Evolutionary conservation across 2,113 vertebrate genomes (phyloP), one percentile per base, ranked within the genome.

Genomic region (Limnothrissa miodon): DNA sequence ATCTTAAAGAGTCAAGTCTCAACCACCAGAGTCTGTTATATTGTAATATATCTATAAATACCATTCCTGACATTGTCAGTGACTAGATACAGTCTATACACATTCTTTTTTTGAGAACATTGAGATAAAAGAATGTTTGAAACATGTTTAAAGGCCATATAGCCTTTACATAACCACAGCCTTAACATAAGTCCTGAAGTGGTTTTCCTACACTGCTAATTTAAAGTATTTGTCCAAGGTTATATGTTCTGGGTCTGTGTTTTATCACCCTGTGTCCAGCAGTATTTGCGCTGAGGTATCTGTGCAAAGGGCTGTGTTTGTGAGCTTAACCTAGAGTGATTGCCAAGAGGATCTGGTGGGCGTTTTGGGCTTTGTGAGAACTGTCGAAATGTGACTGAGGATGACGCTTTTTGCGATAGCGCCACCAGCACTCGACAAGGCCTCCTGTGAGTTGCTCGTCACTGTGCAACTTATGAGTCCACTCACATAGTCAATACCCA

Each of bases 381-480:
- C 66, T 74, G 62, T 70, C 11, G 66, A 74, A 10, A 33, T 74
- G 66, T 74, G 29, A 48, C 46, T 66, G 59, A 74, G 13, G 29
- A 74, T 29, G 66, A 36, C 66, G 29, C 33, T 74, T 29, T n/a
- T 74, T 4, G 1, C 5, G 25, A 33, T 66, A 66, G 10, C 59
- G 29, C 59, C 59, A 66, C 59, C 59, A 66, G 59, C 59, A 66
- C 59, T 66, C 25, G 8, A 66, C 59, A 29, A 66, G 59, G 59
- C 66, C 66, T 17, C 29, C 66, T 74, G 66, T 74, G 66, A 33
- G 29, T 33, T 33, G 2, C 4, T 74, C 29, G 29, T 74, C 66
- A 10, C 66, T 74, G 59, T n/a, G n/a, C n/a, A 74, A 17, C 25
- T 74, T 74, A 39, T 5, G 51, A 23, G 51, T 56, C 5, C 19